Evolutionary conservation across 2,113 vertebrate genomes (phyloP).

Genomic region (Hyperopisus bebe): DNA sequence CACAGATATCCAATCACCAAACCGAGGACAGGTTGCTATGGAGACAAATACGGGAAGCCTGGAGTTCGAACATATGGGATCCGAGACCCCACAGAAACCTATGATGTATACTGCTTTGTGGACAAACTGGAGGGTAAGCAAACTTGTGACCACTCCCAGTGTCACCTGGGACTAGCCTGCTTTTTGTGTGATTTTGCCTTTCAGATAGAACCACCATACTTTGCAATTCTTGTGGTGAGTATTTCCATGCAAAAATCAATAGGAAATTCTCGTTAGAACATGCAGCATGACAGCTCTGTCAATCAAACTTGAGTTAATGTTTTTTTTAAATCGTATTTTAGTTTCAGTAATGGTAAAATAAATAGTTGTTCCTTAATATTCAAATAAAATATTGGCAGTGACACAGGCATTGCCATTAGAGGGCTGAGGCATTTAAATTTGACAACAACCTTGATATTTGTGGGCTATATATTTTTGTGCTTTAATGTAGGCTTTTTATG

Average conservation of each 20-base stretch:
- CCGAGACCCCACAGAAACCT: slow-evolving; percentile 71
- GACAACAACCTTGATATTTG: neutral
- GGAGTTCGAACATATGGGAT: slow-evolving; percentile 83
- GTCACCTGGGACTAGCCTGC: neutral
- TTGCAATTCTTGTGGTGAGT: neutral
- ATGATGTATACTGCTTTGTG: slow-evolving; percentile 87
- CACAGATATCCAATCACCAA: slow-evolving; percentile 80
- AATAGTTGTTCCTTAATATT: neutral
- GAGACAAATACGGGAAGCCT: slow-evolving; percentile 70
- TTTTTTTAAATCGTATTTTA: neutral
- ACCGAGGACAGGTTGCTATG: slow-evolving; percentile 78
- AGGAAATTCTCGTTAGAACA: neutral
- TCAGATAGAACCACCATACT: neutral
- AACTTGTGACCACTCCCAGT: neutral
- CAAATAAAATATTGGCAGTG: neutral
- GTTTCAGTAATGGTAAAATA: neutral
- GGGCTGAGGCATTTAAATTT: neutral
- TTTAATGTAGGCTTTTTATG: neutral
- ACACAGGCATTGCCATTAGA: neutral
- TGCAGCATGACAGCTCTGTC: neutral
- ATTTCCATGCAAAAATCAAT: neutral
- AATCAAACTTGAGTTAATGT: neutral
- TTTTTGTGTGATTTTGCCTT: neutral
- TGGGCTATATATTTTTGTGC: neutral
- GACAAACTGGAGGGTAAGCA: slow-evolving; percentile 75